Evolutionary conservation across 1,140 invertebrate species (phyloP).

Genomic region (Atta cephalotes): DNA sequence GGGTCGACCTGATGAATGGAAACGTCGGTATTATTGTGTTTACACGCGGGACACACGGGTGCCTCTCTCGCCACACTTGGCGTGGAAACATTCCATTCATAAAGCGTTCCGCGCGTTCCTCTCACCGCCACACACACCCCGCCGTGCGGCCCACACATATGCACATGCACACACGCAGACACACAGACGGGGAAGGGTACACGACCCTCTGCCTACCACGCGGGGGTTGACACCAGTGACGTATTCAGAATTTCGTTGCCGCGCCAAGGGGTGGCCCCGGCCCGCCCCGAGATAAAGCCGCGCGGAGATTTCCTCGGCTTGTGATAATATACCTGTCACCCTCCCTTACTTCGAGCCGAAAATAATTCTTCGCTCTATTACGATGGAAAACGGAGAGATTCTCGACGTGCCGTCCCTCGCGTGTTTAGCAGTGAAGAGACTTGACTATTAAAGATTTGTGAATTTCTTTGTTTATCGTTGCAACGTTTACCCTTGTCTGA

Average conservation of each 20-base stretch:
- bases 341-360: background rate
- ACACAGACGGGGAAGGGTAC: conserved; percentile 53
- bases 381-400: conserved; percentile 45
- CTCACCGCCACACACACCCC: conserved; percentile 63
- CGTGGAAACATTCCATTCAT: conserved; percentile 82
- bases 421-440: background rate
- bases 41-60: conserved; percentile 81
- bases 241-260: conserved; percentile 74
- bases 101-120: conserved; percentile 79
- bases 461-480: background rate
- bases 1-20: conserved; percentile 80
- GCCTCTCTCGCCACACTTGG: conserved; percentile 80
- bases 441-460: background rate
- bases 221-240: conserved; percentile 69
- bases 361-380: conserved; percentile 56
- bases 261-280: conserved; percentile 26
- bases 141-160: background rate
- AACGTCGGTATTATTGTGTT: conserved; percentile 83
- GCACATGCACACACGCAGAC: conserved; percentile 28
- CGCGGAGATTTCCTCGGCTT: conserved; percentile 49
- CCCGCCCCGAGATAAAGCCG: conserved; percentile 43
- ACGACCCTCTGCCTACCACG: conserved; percentile 66
- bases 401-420: background rate
- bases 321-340: conserved; percentile 26
- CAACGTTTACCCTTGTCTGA: background rate